Percentiles rank a stretch among this genome's conserved stretches.
Conservation (phyloP, 2,113 vertebrate species). For the Laterallus jamaicensis region DNA sequence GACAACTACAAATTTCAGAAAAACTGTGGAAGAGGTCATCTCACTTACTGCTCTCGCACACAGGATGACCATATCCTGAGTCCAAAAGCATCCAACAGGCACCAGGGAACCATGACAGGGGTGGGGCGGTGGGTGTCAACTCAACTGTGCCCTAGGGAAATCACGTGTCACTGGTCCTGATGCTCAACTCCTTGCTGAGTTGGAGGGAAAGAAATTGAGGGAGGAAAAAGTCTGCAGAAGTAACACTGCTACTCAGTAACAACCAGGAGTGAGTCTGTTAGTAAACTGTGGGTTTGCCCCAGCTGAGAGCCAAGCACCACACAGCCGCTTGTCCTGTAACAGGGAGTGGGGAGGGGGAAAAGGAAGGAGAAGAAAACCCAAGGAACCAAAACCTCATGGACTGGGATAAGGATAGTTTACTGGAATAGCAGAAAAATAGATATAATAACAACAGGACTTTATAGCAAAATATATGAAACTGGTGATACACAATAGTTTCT, state of each 20-base stretch:
- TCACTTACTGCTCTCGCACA: background rate
- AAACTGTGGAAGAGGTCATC: background rate
- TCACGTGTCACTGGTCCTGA: background rate
- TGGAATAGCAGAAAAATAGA: too few species aligned
- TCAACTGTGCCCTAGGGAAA: background rate
- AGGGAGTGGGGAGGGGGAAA: too few species aligned
- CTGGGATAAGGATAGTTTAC: too few species aligned
- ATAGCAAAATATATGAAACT: too few species aligned
- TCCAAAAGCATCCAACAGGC: background rate
- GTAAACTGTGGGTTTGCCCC: background rate
- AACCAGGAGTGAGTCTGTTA: background rate
- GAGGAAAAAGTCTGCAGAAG: background rate
- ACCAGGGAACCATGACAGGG: background rate
- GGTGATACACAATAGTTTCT: too few species aligned
- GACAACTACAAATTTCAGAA: background rate
- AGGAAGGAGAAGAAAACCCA: too few species aligned
- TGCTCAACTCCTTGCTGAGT: background rate
- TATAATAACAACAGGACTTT: too few species aligned
- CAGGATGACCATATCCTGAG: fast-evolving
- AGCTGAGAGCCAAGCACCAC: too few species aligned
- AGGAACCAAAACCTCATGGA: too few species aligned
- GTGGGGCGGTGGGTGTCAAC: background rate
- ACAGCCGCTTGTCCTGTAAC: too few species aligned
- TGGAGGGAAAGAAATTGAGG: background rate
- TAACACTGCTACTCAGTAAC: fast-evolving